Evolutionary conservation across 2,797 vertebrate species (phyloP), one percentile per base, ranked within the genome.

Genomic region (Amblyopsis hoosieri): DNA sequence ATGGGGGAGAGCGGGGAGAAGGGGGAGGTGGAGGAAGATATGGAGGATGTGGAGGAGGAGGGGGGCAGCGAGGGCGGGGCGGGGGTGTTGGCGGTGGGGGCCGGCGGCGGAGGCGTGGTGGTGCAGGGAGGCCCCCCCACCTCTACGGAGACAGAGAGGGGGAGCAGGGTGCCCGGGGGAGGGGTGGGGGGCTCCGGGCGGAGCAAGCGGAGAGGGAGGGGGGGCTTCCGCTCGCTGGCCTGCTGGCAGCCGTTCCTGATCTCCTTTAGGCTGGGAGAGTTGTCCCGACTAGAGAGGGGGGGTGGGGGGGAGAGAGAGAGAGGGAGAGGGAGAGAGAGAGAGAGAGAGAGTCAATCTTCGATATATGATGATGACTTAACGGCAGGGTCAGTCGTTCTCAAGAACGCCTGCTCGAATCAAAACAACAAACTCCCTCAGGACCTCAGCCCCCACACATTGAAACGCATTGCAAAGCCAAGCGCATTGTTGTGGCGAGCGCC

Each of bases 181-280:
- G 89, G 86, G 2, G 88, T 81, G 0, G 88, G 90, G 0, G 92
- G 89, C 63, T 95, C 96, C 0, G 96, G 94, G 65, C 98, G 96
- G 50, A 98, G 94, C 46, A 98, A 94, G 47, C 96, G 95, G 31
- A 98, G 92, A 8, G 97, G 97, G 86, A 99, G 93, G 0, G 96
- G 95, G 6, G 96, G 96, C 66, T 98, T 99, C 57, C 98, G 94
- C 67, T 99, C 98, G 0, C 94, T 97, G 50, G 95, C 95, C 86
- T 98, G 98, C 87, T 99, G 97, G 89, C 97, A 99, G 68, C 97
- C 96, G 0, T 98, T 99, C 55, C 98, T 89, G 84, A 99, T 99
- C 91, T 99, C 97, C 86, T 98, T 99, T 81, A 99, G 93, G 86
- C 97, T 99, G 11, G 98, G 98, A 13, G 98, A 98, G 81, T 99